Evolutionary conservation across 2,113 vertebrate genomes (phyloP).

Genomic region (Camelus dromedarius): DNA sequence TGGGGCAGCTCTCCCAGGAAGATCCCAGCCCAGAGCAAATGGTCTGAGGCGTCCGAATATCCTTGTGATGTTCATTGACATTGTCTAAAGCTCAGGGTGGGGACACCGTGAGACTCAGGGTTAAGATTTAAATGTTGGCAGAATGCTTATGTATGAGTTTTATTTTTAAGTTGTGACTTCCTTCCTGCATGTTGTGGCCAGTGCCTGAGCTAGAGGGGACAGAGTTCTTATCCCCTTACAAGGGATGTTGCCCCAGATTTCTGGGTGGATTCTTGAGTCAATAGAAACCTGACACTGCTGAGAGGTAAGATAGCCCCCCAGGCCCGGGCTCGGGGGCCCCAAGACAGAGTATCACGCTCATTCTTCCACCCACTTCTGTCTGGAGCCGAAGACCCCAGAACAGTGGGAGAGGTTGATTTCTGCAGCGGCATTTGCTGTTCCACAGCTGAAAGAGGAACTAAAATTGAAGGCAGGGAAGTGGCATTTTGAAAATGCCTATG

Average conservation of each 20-base stretch:
- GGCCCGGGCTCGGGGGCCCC: no score
- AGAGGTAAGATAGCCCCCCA: background rate
- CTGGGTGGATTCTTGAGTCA: background rate
- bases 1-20: background rate
- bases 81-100: background rate
- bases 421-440: background rate
- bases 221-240: background rate
- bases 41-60: background rate
- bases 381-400: background rate
- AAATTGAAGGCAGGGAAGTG: background rate
- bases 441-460: constrained; percentile 33
- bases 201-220: background rate
- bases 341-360: background rate
- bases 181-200: constrained; percentile 7
- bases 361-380: background rate
- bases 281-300: background rate
- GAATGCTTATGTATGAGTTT: background rate
- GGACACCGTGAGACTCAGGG: background rate
- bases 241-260: background rate
- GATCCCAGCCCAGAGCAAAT: background rate
- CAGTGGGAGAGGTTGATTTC: background rate
- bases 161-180: constrained; percentile 49
- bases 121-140: background rate
- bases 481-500: background rate
- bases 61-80: background rate